These are phyloP conservation scores for Muricea muricata DNA, from an alignment of 92 coral and sea anemone genomes.

Conservation along the genomic window DNA sequence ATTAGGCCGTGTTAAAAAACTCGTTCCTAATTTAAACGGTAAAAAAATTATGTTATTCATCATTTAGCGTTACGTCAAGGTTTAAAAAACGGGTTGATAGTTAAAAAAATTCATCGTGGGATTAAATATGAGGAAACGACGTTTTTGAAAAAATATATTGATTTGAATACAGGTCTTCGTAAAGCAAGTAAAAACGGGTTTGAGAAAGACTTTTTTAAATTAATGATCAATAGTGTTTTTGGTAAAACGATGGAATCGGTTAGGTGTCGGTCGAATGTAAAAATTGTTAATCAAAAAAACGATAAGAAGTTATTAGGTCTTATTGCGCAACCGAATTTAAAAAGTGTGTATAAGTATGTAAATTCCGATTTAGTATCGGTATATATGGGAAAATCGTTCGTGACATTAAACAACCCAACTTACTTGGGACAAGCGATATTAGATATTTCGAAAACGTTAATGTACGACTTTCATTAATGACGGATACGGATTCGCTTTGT, in stretches of 20 bases:
- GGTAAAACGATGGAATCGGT: conserved; percentile 41
- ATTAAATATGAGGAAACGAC: not conserved
- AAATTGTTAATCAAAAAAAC: conserved; percentile 45
- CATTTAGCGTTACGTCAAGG: not conserved
- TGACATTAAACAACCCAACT: not conserved
- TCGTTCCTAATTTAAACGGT: not conserved
- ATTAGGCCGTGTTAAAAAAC: not conserved
- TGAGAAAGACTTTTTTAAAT: not conserved
- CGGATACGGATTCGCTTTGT: conserved; percentile 28
- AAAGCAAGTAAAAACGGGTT: conserved; percentile 29
- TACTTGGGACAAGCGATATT: not conserved
- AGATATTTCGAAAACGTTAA: conserved; percentile 23
- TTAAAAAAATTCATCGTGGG: not conserved
- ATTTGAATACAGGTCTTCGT: not conserved
- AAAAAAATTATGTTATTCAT: not conserved
- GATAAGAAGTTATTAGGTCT: not conserved
- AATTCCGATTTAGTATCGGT: not conserved
- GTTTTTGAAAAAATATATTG: not conserved
- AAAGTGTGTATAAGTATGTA: not conserved
- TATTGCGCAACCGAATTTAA: not conserved
- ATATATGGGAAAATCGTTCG: not conserved
- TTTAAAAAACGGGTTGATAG: not conserved
- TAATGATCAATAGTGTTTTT: not conserved
- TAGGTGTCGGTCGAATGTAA: conserved; percentile 48
- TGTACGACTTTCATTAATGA: conserved; percentile 50